Base-by-base conservation (phyloP, 2,113 vertebrate species). In the Chaetops frenatus region DNA sequence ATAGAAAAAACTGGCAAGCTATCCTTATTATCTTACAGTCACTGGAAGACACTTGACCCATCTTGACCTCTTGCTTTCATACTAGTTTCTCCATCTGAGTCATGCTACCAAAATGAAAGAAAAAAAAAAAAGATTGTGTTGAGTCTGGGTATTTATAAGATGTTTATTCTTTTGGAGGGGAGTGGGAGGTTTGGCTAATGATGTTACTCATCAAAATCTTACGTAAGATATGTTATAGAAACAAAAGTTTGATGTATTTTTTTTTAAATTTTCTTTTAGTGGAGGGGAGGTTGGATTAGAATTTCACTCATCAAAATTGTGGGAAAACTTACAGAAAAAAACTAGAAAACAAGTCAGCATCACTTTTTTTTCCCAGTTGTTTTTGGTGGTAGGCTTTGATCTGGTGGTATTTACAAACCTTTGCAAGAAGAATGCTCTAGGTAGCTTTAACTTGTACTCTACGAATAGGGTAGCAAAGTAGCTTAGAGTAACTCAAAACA, bases 41-140 rank as follows among this genome's bases (percentile, higher is more conserved):
- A 57, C 54, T 91, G 71, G n/a, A 77, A 95, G 80, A 83, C 38
- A 48, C 74, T 94, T 94, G 62, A 83, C 71, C 58, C 50, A 23
- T 92, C 72, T 61, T 91, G 76, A 86, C 54, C 80, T 88, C 50
- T 19, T 80, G 15, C 61, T 88, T 88, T 92, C 17, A 3, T 70
- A n/a, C 72, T 80, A 57, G 40, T 78, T 88, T 92, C 64, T 94
- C 44, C 29, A 38, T 90, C 54, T 86, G 45, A 92, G n/a, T 92
- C 72, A 66, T 73, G 13, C 53, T 86, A 53, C 25, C 40, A 83
- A 83, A 92, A 56, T 53, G 40, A 92, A 90, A 79, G 11, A 8
- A 28, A 47, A 60, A 66, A 65, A 40, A 56, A 57, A 45, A 51
- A 19, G 6, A 40, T 20, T 51, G 12, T 58, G 6, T 80, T 36